A percentile compares a stretch with the other conserved stretches of the same genome.
Conservation (phyloP, 2,113 vertebrate species). For the Aix galericulata region DNA sequence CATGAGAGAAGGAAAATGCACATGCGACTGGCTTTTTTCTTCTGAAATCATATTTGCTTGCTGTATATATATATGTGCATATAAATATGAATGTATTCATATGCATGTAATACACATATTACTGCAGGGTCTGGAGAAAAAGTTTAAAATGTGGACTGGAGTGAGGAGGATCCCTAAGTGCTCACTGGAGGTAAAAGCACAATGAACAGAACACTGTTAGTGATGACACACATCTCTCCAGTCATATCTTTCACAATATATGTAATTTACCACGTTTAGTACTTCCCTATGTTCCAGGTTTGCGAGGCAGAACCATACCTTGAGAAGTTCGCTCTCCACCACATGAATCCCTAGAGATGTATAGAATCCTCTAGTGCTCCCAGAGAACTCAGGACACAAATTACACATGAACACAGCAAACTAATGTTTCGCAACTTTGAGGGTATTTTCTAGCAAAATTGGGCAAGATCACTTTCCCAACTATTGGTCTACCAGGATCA, state of each 20-base stretch:
- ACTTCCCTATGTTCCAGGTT: not conserved
- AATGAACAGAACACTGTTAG: not conserved
- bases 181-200: not conserved
- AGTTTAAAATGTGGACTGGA: not conserved
- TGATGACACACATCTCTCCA: not conserved
- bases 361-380: not conserved
- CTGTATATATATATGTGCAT: not conserved
- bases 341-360: not conserved
- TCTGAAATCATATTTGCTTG: not conserved
- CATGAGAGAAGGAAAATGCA: not conserved
- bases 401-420: not conserved
- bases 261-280: not conserved
- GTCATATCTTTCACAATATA: not conserved
- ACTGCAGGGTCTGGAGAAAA: not conserved
- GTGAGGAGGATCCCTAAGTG: not conserved
- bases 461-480: not conserved
- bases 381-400: not conserved
- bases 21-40: slow-evolving; percentile 15
- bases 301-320: not conserved
- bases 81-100: not conserved
- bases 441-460: not conserved
- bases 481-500: not conserved
- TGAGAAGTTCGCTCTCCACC: not conserved
- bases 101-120: not conserved
- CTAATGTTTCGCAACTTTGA: not conserved